Conservation (phyloP, 2,888 invertebrate genomes). For the Cheiracanthium punctorium region DNA sequence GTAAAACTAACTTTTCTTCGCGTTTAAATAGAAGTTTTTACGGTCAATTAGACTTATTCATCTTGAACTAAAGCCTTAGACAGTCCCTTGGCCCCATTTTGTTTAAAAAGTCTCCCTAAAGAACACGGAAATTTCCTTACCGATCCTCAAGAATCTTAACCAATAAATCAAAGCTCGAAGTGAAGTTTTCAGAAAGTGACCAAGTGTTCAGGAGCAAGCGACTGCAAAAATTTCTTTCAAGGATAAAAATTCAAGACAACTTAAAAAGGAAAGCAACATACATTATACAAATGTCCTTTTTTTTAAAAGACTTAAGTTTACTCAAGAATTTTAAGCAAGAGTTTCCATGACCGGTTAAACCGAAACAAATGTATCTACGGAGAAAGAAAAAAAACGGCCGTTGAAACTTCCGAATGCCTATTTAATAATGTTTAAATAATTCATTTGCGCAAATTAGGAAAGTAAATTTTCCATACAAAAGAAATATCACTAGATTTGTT, state of each 20-base stretch:
- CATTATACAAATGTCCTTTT: too few relatives aligned
- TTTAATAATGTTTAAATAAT: too few relatives aligned
- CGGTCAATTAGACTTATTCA: slow-evolving; percentile 15
- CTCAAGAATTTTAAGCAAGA: too few relatives aligned
- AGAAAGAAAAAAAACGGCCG: too few relatives aligned
- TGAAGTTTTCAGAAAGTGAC: background rate
- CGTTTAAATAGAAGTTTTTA: slow-evolving; percentile 5
- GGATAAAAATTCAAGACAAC: background rate
- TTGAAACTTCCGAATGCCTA: too few relatives aligned
- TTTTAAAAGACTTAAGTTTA: too few relatives aligned
- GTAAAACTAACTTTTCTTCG: background rate
- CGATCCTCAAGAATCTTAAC: background rate
- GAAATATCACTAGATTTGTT: too few relatives aligned
- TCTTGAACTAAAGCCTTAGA: slow-evolving; percentile 4
- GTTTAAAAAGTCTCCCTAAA: slow-evolving; percentile 7
- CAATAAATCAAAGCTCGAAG: slow-evolving; percentile 8
- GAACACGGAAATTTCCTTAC: background rate
- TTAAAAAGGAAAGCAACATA: too few relatives aligned
- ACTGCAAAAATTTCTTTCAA: background rate
- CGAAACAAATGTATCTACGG: too few relatives aligned
- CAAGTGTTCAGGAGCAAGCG: background rate
- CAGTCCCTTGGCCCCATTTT: background rate
- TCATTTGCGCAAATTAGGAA: too few relatives aligned
- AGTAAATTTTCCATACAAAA: too few relatives aligned
- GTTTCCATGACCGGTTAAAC: too few relatives aligned